A percentile compares a stretch with the other conserved stretches of the same genome.
Evolutionary conservation across 2,113 vertebrate species (phyloP).

Genomic region (Cairina moschata): DNA sequence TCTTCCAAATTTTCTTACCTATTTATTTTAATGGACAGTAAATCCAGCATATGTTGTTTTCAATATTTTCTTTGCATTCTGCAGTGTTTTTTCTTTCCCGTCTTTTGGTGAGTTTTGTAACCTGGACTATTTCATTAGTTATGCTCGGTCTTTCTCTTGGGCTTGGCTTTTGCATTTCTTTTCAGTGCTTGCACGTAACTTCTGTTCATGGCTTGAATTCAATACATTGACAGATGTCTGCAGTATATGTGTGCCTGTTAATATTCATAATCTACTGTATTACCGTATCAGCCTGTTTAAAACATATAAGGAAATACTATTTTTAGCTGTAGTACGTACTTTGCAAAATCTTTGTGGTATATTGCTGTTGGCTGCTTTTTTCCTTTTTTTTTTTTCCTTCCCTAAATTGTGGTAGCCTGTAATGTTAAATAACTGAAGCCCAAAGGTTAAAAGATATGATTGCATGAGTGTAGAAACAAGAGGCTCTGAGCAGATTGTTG

Average conservation of each 20-base stretch:
- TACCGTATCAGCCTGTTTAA: background rate
- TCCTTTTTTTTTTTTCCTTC: background rate
- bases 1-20: background rate
- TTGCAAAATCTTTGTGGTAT: background rate
- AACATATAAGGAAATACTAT: background rate
- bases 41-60: background rate
- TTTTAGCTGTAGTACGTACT: background rate
- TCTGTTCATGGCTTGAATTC: background rate
- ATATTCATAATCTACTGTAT: background rate
- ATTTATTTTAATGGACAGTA: background rate
- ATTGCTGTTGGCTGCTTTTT: background rate
- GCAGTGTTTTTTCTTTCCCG: background rate
- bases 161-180: background rate
- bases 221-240: background rate
- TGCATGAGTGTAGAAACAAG: background rate
- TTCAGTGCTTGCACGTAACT: background rate
- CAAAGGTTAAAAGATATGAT: background rate
- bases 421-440: background rate
- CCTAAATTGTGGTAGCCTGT: background rate
- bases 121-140: background rate
- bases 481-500: background rate
- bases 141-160: background rate
- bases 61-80: background rate
- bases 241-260: background rate
- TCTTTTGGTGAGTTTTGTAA: background rate